Evolutionary conservation across 1,140 invertebrate genomes (phyloP), one percentile per base, ranked within the genome.

Genomic region (Lucilia sericata): DNA sequence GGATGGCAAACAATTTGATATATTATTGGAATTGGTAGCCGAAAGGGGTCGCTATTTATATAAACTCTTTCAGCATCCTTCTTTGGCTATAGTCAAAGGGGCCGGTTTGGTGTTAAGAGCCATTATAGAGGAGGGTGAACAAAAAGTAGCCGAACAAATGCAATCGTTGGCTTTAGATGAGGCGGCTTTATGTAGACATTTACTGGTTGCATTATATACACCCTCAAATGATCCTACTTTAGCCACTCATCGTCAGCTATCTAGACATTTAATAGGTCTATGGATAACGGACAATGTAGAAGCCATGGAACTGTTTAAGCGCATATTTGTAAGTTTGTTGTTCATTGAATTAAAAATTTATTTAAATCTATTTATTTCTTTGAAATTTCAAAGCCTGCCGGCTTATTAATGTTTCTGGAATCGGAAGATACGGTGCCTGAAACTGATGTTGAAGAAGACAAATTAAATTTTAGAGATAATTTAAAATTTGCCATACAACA

Each of bases 81-180:
- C 98, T 2, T 94, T 99, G 91, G 98, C 98, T 1, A 97, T 99
- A 86, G 97, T 99, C 0, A 99, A 99, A 92, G 98, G 99, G 12
- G 98, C 98, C 3, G 98, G 99, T 4, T 92, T 99, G 81, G 96
- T 99, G 34, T 97, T 99, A 95, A 94, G 98, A 87, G 98, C 99
- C 21, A 95, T 99, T 19, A 99, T 99, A 86, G 99, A 99, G 92
- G 99, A 99, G 92, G 98, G 98, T 13, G 95, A 97, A 82, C 93
- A 94, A 55, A 96, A 97, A 87, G 95, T 99, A 74, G 97, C 98
- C 14, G 94, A 95, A 36, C 95, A 96, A 87, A 99, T 99, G 98
- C 99, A 99, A 92, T 95, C 97, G 80, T 92, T 99, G 83, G 97
- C 99, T 9, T 91, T 99, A 75, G 97, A 97, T 10, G 99, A 99